Evolutionary conservation across 2,797 vertebrate genomes (phyloP).

Genomic region (Siniperca obscura): DNA sequence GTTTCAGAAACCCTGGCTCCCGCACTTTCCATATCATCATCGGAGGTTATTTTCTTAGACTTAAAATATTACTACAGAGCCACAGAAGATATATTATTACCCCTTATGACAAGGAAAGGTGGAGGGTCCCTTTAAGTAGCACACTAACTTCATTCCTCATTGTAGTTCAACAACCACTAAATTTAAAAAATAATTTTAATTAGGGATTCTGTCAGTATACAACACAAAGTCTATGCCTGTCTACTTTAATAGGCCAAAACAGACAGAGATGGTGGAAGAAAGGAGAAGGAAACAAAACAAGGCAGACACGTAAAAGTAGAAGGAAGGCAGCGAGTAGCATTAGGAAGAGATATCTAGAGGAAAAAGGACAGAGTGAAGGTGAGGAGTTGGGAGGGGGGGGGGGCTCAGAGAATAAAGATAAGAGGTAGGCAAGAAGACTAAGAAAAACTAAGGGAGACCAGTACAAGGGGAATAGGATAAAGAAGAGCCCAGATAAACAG

Average conservation of each 20-base stretch:
- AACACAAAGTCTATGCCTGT: constrained; percentile 22
- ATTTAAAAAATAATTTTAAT: constrained; percentile 70
- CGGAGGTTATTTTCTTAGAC: background rate
- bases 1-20: background rate
- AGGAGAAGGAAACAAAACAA: constrained; percentile 18
- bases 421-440: constrained; percentile 25
- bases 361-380: constrained; percentile 24
- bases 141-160: background rate
- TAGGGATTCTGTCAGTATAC: constrained; percentile 45
- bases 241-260: constrained; percentile 32
- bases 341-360: constrained; percentile 22
- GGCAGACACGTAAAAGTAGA: constrained; percentile 11
- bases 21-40: background rate
- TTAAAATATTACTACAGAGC: background rate
- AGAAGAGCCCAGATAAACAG: constrained; percentile 44
- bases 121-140: background rate
- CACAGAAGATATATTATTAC: background rate
- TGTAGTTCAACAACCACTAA: constrained; percentile 25
- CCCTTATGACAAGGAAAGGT: background rate
- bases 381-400: constrained; percentile 29
- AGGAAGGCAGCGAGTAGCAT: background rate
- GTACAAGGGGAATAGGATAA: background rate
- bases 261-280: too few relatives aligned
- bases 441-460: constrained; percentile 26
- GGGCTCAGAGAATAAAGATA: constrained; percentile 43